These are phyloP conservation scores for Oryctes rhinoceros DNA, from an alignment of 1,140 invertebrate species.

Conservation along the genomic window DNA sequence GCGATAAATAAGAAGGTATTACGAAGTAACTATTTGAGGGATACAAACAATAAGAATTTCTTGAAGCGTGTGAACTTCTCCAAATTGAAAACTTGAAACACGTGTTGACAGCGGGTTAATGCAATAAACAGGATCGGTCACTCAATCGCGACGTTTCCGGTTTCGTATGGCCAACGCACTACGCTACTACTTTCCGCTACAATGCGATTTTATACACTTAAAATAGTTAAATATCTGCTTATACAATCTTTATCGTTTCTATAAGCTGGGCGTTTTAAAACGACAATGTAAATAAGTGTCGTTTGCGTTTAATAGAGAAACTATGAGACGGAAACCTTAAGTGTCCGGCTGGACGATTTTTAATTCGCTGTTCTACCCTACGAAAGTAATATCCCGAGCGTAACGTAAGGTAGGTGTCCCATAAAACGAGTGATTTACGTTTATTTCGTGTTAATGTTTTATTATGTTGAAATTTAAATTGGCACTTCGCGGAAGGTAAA, in stretches of 20 bases:
- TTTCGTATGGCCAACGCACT: not conserved
- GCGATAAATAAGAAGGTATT: too few relatives aligned
- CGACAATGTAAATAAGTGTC: not conserved
- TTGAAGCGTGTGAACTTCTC: not conserved
- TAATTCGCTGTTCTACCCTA: not conserved
- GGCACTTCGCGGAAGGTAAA: not conserved
- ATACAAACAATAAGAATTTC: not conserved
- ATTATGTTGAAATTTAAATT: slow-evolving; percentile 25
- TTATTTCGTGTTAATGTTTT: slow-evolving; percentile 21
- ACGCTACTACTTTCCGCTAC: not conserved
- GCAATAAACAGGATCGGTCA: slow-evolving; percentile 6
- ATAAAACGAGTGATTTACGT: slow-evolving; percentile 10
- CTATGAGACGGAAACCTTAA: too few relatives aligned
- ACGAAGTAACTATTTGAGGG: too few relatives aligned
- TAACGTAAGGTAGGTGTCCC: not conserved
- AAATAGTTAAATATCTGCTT: too few relatives aligned
- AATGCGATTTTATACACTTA: not conserved
- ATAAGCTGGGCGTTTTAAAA: not conserved
- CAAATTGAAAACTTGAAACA: not conserved
- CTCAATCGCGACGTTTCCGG: not conserved
- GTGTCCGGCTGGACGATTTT: not conserved
- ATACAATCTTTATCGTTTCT: not conserved
- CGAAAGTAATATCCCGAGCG: too few relatives aligned
- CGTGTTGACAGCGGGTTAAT: not conserved
- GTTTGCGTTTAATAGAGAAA: too few relatives aligned